Conservation (phyloP, 2,797 vertebrate species). For the Alfaro cultratus region DNA sequence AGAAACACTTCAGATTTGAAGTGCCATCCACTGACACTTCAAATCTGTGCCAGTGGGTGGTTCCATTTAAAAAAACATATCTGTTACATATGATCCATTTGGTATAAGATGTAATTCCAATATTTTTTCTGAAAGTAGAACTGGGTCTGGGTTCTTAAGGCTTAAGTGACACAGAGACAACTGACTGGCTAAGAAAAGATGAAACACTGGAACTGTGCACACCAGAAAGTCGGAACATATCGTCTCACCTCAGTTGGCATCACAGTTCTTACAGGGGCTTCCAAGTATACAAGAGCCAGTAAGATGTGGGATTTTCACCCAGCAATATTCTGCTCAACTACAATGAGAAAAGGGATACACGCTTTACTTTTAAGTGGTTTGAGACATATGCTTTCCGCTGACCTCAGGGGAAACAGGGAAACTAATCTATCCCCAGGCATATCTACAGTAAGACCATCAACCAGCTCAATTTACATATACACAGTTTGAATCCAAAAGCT, state of each 20-base stretch:
- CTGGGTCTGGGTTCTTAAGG: background rate
- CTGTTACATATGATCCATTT: background rate
- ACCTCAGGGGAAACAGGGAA: slow-evolving; percentile 55
- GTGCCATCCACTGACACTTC: background rate
- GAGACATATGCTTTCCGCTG: slow-evolving; percentile 49
- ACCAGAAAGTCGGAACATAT: background rate
- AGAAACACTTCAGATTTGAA: too few relatives aligned
- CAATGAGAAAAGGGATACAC: slow-evolving; percentile 28
- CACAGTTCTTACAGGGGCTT: slow-evolving; percentile 36
- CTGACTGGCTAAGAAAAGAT: background rate
- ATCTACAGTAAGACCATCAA: slow-evolving; percentile 34
- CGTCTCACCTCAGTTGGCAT: background rate
- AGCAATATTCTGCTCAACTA: slow-evolving; percentile 29
- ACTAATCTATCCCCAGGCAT: slow-evolving; percentile 53
- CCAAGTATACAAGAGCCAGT: slow-evolving; percentile 37
- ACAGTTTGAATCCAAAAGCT: slow-evolving; percentile 32
- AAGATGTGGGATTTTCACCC: slow-evolving; percentile 45
- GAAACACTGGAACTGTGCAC: background rate
- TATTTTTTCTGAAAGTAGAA: background rate
- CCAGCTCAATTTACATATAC: slow-evolving; percentile 40
- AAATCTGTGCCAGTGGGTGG: background rate
- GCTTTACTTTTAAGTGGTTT: slow-evolving; percentile 41
- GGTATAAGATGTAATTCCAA: background rate
- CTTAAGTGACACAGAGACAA: background rate
- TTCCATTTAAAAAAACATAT: background rate